Evolutionary conservation across 1,140 invertebrate species (phyloP).

Genomic region (Drosophila funebris): DNA sequence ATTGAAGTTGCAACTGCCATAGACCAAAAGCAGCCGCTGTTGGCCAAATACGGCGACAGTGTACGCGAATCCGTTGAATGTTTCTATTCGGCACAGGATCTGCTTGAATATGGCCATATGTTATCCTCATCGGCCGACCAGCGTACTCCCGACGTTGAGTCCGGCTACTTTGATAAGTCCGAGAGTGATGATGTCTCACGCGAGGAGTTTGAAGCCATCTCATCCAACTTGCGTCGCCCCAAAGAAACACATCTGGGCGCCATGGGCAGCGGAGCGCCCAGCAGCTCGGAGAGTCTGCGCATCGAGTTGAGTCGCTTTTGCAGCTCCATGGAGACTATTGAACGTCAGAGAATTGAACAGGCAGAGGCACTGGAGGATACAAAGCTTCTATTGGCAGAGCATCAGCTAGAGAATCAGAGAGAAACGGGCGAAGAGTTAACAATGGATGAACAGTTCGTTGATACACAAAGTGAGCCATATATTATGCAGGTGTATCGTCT

Average conservation of each 20-base stretch:
- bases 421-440: not conserved
- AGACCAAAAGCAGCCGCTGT: not conserved
- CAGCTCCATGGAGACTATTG: conserved; percentile 67
- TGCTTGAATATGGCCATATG: conserved; percentile 73
- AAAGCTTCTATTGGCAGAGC: not conserved
- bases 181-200: conserved; percentile 68
- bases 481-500: conserved; percentile 39
- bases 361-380: not conserved
- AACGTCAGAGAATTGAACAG: conserved; percentile 31
- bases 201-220: conserved; percentile 59
- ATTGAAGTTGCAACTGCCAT: not conserved
- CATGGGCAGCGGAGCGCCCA: conserved; percentile 1
- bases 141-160: conserved; percentile 76
- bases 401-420: not conserved
- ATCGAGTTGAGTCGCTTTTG: conserved; percentile 71
- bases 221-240: conserved; percentile 12
- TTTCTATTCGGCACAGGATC: conserved; percentile 77
- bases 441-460: conserved; percentile 26
- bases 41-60: conserved; percentile 40
- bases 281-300: conserved; percentile 66
- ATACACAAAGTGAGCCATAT: conserved; percentile 58
- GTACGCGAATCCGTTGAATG: conserved; percentile 77
- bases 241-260: not conserved
- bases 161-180: conserved; percentile 76
- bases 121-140: conserved; percentile 51